Evolutionary conservation across 2,113 vertebrate genomes (phyloP).

Genomic region (Melanerpes aurifrons): DNA sequence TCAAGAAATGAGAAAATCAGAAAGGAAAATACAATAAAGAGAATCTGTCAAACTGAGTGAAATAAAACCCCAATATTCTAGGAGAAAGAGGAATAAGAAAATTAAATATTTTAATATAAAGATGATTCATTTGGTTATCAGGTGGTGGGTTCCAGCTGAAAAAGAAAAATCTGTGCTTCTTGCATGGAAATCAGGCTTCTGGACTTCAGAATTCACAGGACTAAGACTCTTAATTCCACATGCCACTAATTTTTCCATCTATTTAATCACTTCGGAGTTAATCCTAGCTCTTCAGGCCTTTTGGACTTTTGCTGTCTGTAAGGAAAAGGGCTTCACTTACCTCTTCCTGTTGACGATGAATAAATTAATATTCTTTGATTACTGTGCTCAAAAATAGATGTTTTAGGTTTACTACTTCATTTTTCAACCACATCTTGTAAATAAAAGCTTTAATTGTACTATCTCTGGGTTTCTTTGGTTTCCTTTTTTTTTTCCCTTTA

Average conservation of each 20-base stretch:
- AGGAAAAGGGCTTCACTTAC: not conserved
- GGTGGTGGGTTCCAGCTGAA: not conserved
- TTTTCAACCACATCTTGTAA: not conserved
- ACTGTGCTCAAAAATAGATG: not conserved
- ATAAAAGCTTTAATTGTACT: not conserved
- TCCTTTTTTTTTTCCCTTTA: not conserved
- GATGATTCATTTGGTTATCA: not conserved
- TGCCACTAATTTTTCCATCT: not conserved
- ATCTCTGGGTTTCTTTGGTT: not conserved
- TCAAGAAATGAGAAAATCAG: not conserved
- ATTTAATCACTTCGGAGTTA: not conserved
- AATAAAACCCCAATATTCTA: too few relatives aligned
- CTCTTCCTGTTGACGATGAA: not conserved
- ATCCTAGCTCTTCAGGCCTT: not conserved
- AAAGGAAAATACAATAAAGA: not conserved
- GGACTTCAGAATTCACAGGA: not conserved
- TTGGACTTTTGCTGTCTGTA: not conserved
- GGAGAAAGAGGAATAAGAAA: not conserved
- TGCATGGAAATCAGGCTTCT: not conserved
- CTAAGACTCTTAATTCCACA: not conserved
- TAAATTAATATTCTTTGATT: not conserved
- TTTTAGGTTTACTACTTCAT: not conserved
- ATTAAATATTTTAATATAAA: not conserved
- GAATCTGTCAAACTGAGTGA: not conserved
- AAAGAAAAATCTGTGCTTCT: not conserved